Evolutionary conservation across 2,113 vertebrate species (phyloP), one percentile per base, ranked within the genome.

Genomic region (Eleginops maclovinus): DNA sequence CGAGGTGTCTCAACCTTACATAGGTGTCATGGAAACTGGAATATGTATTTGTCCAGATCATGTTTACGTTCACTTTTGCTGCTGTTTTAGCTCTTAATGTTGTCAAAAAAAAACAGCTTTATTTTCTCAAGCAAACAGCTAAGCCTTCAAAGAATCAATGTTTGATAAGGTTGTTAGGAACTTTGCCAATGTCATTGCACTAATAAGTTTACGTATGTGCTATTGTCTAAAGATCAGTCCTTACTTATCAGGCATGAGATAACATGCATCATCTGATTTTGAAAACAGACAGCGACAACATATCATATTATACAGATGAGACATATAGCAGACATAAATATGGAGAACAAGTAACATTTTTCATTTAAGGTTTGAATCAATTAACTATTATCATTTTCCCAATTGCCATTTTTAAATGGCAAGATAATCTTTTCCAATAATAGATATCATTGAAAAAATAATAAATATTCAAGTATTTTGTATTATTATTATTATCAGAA

Each of bases 241-340:
- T 19, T 68, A 83, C 56, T 70, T 43, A 58, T 75, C 76, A 75
- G n/a, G 47, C 26, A 79, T 36, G 4, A 77, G 17, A 54, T 60
- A 82, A 76, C 82, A 87, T 88, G 87, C 91, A 78, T 24, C 28
- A 82, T 53, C 50, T 88, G 19, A 84, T 75, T 74, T 46, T 72
- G n/a, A 69, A 50, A 84, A 73, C 46, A 61, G 43, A 80, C 72
- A 70, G 17, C 26, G 58, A 65, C 54, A 51, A 4, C n/a, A 51
- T 65, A 73, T 86, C 28, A 61, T 74, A 59, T 66, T 28, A n/a
- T n/a, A 75, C 2, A 77, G 36, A 75, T 16, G 84, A 62, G 31
- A 82, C 55, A 88, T 16, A 76, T 13, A 66, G 26, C 51, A 74
- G 41, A 81, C 72, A 56, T 68, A 61, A 73, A 68, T 67, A 66